A percentile compares a stretch with the other conserved stretches of the same genome.
Evolutionary conservation across 30 jellyfish, hydroid and myxozoan genomes (phyloP).

Genomic region (Aurelia sp.): DNA sequence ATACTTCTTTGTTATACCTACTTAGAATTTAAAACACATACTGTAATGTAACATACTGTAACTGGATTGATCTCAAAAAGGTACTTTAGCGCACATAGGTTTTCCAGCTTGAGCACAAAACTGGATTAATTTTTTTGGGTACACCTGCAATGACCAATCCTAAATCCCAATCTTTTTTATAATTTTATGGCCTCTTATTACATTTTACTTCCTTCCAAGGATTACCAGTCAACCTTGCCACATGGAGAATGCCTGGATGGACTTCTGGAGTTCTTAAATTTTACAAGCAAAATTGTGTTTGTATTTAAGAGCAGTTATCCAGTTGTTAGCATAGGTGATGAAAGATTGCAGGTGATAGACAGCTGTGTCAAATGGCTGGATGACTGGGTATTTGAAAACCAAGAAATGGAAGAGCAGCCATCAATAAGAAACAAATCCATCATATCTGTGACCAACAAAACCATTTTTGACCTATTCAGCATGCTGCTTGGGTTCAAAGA

Average conservation of each 20-base stretch:
- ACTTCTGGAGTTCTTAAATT: not conserved
- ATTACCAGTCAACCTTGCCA: too few relatives aligned
- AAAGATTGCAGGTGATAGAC: not conserved
- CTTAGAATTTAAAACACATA: too few relatives aligned
- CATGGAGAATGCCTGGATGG: not conserved
- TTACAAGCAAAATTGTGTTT: conserved; percentile 27
- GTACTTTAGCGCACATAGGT: too few relatives aligned
- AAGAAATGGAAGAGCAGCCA: conserved; percentile 4
- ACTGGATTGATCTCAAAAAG: too few relatives aligned
- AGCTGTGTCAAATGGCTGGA: conserved; percentile 13
- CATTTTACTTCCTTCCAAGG: too few relatives aligned
- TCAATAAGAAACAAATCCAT: not conserved
- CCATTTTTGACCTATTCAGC: conserved; percentile 1
- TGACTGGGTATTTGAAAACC: conserved; percentile 7
- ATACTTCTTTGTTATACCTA: too few relatives aligned
- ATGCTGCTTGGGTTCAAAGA: conserved; percentile 22
- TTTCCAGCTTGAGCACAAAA: too few relatives aligned
- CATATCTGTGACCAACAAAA: conserved; percentile 6
- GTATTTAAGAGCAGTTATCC: conserved; percentile 17
- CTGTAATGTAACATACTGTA: too few relatives aligned
- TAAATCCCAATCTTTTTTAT: too few relatives aligned
- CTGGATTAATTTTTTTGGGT: too few relatives aligned
- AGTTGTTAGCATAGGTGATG: not conserved
- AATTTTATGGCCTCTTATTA: too few relatives aligned
- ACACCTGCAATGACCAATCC: too few relatives aligned